Evolutionary conservation across 92 coral and sea anemone genomes (phyloP).

Genomic region (Micromussa lordhowensis): DNA sequence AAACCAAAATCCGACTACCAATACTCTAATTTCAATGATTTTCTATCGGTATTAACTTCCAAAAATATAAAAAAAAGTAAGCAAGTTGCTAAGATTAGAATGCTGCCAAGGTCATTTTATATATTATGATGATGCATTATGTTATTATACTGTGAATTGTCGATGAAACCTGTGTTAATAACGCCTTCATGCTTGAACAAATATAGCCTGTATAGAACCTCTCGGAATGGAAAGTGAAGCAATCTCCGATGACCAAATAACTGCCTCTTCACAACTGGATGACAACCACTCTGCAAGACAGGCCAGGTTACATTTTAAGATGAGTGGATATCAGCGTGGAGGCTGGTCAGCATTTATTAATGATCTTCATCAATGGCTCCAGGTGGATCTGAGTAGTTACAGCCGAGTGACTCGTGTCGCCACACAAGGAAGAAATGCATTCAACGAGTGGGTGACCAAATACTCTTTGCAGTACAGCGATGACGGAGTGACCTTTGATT

Average conservation of each 20-base stretch:
- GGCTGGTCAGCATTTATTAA: constrained; percentile 20
- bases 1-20: too few species aligned
- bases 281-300: constrained; percentile 8
- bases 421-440: constrained; percentile 11
- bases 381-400: constrained; percentile 18
- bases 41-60: too few species aligned
- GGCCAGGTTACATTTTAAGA: background rate
- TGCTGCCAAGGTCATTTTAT: too few species aligned
- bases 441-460: constrained; percentile 8
- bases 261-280: constrained; percentile 25
- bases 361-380: constrained; percentile 21
- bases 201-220: background rate
- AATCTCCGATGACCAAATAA: constrained; percentile 6
- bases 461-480: constrained; percentile 11
- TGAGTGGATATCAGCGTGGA: background rate
- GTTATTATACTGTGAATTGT: too few species aligned
- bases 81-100: too few species aligned
- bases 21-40: too few species aligned
- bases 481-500: background rate
- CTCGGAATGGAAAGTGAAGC: constrained; percentile 28
- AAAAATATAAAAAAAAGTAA: too few species aligned
- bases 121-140: too few species aligned
- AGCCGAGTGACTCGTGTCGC: constrained; percentile 5
- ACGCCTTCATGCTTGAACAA: background rate
- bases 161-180: background rate